A percentile compares a stretch with the other conserved stretches of the same genome.
phyloP scores from a whole-genome alignment of 2,797 vertebrate species.

The Salarias fasciatus region DNA sequence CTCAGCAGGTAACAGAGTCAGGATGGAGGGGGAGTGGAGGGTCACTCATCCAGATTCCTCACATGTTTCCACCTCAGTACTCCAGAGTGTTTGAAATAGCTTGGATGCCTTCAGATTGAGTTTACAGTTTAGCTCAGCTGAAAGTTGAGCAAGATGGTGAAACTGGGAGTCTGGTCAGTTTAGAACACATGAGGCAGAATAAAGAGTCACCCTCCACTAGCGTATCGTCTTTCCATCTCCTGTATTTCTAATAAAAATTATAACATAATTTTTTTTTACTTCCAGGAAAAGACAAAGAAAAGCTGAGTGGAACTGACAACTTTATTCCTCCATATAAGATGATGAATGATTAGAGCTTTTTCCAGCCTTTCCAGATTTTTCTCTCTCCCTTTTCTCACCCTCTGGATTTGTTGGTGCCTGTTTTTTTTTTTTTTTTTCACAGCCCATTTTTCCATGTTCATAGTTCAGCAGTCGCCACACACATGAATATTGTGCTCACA shows the following conservation, averaged over 20 bases:
- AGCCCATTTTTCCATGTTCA: constrained; percentile 9
- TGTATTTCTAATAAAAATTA: constrained; percentile 51
- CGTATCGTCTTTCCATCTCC: constrained; percentile 48
- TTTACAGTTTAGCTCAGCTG: constrained; percentile 29
- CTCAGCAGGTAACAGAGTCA: constrained; percentile 74
- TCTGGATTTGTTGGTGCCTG: constrained; percentile 8
- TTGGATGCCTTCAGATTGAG: constrained; percentile 69
- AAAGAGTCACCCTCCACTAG: constrained; percentile 32
- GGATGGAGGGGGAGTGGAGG: constrained; percentile 59
- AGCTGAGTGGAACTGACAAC: constrained; percentile 61
- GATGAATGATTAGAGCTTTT: constrained; percentile 47
- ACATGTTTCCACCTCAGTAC: constrained; percentile 70
- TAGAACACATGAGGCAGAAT: constrained; percentile 22
- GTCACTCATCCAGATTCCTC: constrained; percentile 76
- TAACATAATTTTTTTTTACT: constrained; percentile 15
- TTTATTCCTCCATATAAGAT: constrained; percentile 61
- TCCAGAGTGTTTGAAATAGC: constrained; percentile 73
- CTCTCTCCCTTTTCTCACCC: constrained; percentile 8
- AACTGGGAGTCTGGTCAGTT: constrained; percentile 13
- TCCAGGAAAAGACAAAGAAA: constrained; percentile 39
- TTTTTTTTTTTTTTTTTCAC: constrained; percentile 10
- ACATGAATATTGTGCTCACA: constrained; percentile 31
- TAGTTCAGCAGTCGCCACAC: constrained; percentile 23
- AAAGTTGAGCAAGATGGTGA: constrained; percentile 2
- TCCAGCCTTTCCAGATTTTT: constrained; percentile 40